Evolutionary conservation across 2,888 invertebrate genomes (phyloP).

Genomic region (Sarcophaga rosellei): DNA sequence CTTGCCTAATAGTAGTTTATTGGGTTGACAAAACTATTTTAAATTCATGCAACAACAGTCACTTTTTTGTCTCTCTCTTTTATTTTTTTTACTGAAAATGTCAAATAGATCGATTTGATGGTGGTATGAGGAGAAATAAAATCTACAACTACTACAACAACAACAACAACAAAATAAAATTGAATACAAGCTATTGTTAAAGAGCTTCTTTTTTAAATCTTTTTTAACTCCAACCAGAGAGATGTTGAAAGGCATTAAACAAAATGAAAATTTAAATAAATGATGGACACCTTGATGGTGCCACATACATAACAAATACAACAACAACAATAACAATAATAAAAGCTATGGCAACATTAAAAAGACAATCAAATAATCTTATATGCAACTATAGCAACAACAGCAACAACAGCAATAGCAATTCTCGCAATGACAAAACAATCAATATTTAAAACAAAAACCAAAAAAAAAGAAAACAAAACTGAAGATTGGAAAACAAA

Average conservation of each 20-base stretch:
- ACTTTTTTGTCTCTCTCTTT: slow-evolving; percentile 22
- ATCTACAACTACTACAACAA: background rate
- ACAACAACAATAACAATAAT: slow-evolving; percentile 29
- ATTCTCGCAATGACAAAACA: slow-evolving; percentile 5
- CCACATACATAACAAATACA: slow-evolving; percentile 64
- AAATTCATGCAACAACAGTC: slow-evolving; percentile 51
- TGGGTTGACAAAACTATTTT: slow-evolving; percentile 62
- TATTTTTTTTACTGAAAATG: slow-evolving; percentile 29
- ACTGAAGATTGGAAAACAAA: slow-evolving; percentile 20
- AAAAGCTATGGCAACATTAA: slow-evolving; percentile 39
- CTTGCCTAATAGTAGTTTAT: slow-evolving; percentile 19
- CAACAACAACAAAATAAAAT: slow-evolving; percentile 34
- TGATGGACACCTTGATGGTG: slow-evolving; percentile 69
- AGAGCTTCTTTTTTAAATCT: background rate
- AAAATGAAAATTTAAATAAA: slow-evolving; percentile 68
- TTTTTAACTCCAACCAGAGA: too few species aligned
- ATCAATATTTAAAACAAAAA: slow-evolving; percentile 6
- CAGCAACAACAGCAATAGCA: slow-evolving; percentile 11
- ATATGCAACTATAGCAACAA: slow-evolving; percentile 13
- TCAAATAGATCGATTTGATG: slow-evolving; percentile 66
- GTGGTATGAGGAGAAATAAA: slow-evolving; percentile 47
- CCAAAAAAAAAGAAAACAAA: background rate
- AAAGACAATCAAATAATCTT: slow-evolving; percentile 49
- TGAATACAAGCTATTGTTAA: slow-evolving; percentile 63
- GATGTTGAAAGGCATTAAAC: slow-evolving; percentile 54